Evolutionary conservation across 2,113 vertebrate genomes (phyloP).

Genomic region (Hystrix cristata): DNA sequence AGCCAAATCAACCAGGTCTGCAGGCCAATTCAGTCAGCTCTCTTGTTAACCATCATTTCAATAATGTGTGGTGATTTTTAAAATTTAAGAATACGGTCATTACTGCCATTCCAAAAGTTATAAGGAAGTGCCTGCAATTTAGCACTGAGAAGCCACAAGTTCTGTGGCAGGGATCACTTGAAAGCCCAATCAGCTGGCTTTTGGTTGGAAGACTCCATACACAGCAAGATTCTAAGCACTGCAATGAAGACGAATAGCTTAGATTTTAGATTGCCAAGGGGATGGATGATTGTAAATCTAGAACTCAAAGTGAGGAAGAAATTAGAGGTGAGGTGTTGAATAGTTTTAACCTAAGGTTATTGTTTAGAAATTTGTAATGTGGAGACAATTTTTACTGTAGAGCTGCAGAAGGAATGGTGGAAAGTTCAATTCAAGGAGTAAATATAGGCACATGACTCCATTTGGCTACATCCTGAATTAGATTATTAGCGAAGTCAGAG

Average conservation of each 20-base stretch:
- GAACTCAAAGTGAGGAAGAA: neutral
- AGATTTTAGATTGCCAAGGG: constrained; percentile 8
- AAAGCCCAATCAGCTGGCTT: neutral
- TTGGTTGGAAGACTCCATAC: neutral
- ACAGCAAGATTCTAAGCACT: neutral
- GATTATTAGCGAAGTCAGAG: neutral
- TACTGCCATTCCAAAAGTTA: neutral
- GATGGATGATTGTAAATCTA: neutral
- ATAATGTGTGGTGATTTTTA: neutral
- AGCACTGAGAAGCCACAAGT: neutral
- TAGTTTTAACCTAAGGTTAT: neutral
- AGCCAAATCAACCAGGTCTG: neutral
- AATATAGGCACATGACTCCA: neutral
- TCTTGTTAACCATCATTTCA: constrained; percentile 21
- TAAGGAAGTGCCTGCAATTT: neutral
- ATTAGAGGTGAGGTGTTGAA: neutral
- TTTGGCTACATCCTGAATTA: neutral
- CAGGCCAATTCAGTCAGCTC: neutral
- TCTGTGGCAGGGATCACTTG: neutral
- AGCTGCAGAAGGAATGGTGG: neutral
- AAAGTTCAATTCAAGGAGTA: neutral
- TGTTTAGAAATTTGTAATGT: neutral
- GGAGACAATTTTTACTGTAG: neutral
- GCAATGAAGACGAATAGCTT: neutral
- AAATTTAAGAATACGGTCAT: neutral